phyloP scores from a whole-genome alignment of 2,888 invertebrate genomes.

The Epistrophella euchroma region DNA sequence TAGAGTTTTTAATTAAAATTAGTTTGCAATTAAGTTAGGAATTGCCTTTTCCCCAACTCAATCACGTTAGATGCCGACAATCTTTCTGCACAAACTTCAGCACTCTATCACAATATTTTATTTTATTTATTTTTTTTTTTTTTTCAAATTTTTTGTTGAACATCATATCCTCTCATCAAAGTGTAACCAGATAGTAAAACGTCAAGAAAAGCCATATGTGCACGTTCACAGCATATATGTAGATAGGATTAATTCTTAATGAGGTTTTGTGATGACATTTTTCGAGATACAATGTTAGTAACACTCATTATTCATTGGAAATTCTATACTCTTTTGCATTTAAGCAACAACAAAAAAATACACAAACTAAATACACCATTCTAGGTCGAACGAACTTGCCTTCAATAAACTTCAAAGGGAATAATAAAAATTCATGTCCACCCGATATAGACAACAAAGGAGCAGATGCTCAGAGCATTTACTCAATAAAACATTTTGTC shows the following conservation, averaged over 20 bases:
- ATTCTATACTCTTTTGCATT: conserved; percentile 21
- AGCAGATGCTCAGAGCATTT: too few species aligned
- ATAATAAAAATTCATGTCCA: too few species aligned
- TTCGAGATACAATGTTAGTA: conserved; percentile 48
- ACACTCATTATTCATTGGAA: conserved; percentile 41
- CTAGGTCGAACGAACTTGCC: not conserved
- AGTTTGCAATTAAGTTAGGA: conserved; percentile 45
- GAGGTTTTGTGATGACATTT: conserved; percentile 71
- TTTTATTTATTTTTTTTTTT: not conserved
- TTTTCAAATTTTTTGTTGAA: not conserved
- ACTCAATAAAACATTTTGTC: too few species aligned
- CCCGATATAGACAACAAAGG: too few species aligned
- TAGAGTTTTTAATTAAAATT: conserved; percentile 36
- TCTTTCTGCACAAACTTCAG: conserved; percentile 22
- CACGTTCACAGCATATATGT: not conserved
- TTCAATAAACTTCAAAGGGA: not conserved
- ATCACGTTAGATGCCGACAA: conserved; percentile 14
- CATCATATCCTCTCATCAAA: conserved; percentile 21
- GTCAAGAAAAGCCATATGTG: conserved; percentile 19
- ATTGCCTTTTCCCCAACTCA: conserved; percentile 28
- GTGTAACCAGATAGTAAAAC: conserved; percentile 18
- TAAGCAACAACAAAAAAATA: not conserved
- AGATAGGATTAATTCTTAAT: conserved; percentile 66
- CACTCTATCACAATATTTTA: conserved; percentile 24
- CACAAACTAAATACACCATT: not conserved